Conservation (phyloP, 2,888 invertebrate genomes). For the Xestobium rufovillosum region DNA sequence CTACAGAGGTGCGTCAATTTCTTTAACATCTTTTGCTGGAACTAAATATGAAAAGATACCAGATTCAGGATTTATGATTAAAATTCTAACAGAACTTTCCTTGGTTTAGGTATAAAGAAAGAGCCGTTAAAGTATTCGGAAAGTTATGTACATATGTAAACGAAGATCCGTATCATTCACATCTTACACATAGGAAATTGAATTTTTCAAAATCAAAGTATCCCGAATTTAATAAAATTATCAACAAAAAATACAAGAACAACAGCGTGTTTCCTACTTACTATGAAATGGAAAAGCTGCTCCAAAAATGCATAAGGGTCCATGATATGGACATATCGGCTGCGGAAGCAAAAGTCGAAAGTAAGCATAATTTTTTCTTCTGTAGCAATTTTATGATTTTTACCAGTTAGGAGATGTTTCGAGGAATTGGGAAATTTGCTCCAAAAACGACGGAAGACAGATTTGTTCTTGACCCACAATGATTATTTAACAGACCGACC, state of each 20-base stretch:
- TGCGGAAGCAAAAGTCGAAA: constrained; percentile 28
- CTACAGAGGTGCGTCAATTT: constrained; percentile 58
- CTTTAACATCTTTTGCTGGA: too few relatives aligned
- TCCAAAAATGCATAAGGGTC: constrained; percentile 28
- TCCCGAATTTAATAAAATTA: constrained; percentile 30
- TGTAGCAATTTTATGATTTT: constrained; percentile 5
- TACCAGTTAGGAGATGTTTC: constrained; percentile 30
- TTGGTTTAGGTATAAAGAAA: constrained; percentile 24
- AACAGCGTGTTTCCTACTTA: constrained; percentile 34
- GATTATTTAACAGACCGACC: constrained; percentile 25
- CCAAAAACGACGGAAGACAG: constrained; percentile 32
- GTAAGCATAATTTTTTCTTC: constrained; percentile 19
- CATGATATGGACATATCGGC: constrained; percentile 27
- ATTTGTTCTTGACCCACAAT: constrained; percentile 33
- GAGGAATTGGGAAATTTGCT: constrained; percentile 33
- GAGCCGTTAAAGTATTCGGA: constrained; percentile 28
- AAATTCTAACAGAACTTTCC: too few relatives aligned
- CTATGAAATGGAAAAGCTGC: constrained; percentile 31
- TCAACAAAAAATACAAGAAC: constrained; percentile 33
- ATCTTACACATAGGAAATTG: constrained; percentile 29
- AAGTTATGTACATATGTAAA: constrained; percentile 31
- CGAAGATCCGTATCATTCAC: constrained; percentile 30
- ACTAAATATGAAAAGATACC: too few relatives aligned
- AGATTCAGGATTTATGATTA: too few relatives aligned
- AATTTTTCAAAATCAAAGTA: constrained; percentile 29